Conservation (phyloP, 2,797 vertebrate species). For the Cercopithecus hamlyni region DNA sequence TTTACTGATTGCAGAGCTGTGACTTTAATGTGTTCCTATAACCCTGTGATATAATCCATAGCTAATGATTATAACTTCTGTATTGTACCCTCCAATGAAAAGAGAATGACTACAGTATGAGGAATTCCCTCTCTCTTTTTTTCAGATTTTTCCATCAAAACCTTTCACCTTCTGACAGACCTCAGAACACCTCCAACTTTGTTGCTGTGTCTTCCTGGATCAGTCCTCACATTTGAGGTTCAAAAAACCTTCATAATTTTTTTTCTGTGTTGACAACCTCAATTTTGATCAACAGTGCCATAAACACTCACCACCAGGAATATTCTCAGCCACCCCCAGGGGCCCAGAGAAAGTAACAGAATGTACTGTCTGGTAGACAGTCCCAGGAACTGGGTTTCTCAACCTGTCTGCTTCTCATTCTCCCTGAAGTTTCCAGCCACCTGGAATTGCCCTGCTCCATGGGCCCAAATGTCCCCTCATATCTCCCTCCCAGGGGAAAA, state of each 20-base stretch:
- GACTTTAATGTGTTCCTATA: not conserved
- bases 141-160: not conserved
- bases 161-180: not conserved
- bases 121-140: not conserved
- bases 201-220: not conserved
- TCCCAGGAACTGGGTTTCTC: not conserved
- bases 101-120: not conserved
- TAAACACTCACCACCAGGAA: not conserved
- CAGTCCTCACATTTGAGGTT: not conserved
- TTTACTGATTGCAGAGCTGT: not conserved
- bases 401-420: not conserved
- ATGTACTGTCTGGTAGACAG: not conserved
- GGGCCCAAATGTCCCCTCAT: not conserved
- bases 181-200: not conserved
- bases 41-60: not conserved
- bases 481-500: not conserved
- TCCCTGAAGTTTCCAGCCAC: not conserved
- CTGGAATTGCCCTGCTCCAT: not conserved
- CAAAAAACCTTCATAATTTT: not conserved
- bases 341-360: not conserved
- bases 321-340: not conserved
- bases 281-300: not conserved
- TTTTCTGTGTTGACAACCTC: not conserved
- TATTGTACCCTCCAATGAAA: not conserved
- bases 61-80: not conserved